These are phyloP conservation scores for Bos javanicus DNA, from an alignment of 2,113 vertebrate genomes.

Conservation along the genomic window DNA sequence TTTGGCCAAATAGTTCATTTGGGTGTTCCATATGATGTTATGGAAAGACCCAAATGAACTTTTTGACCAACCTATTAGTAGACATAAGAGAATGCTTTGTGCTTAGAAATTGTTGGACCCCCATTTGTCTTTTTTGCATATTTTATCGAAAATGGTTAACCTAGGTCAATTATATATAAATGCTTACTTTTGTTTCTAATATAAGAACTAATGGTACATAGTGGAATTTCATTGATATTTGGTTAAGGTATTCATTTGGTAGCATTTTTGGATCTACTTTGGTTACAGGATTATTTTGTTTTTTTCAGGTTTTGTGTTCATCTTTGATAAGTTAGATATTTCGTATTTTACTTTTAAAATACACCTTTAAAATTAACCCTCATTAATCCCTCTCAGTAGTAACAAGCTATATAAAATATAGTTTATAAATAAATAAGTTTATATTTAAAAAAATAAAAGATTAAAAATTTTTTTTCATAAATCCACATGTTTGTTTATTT, in stretches of 20 bases:
- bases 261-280: background rate
- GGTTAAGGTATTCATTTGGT: background rate
- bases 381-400: background rate
- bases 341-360: constrained; percentile 18
- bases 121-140: background rate
- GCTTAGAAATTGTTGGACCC: background rate
- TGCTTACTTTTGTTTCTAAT: background rate
- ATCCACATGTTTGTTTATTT: background rate
- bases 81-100: background rate
- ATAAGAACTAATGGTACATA: background rate
- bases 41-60: background rate
- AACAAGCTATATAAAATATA: background rate
- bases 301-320: background rate
- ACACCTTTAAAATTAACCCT: background rate
- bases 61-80: background rate
- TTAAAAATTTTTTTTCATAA: background rate
- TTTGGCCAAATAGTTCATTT: background rate
- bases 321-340: background rate
- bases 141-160: background rate
- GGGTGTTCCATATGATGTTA: background rate
- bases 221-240: constrained; percentile 7
- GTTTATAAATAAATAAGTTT: background rate
- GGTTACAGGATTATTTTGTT: background rate
- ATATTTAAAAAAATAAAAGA: background rate
- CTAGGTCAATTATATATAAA: background rate